phyloP scores from a whole-genome alignment of 2,888 invertebrate genomes.

The Germaria angustata region DNA sequence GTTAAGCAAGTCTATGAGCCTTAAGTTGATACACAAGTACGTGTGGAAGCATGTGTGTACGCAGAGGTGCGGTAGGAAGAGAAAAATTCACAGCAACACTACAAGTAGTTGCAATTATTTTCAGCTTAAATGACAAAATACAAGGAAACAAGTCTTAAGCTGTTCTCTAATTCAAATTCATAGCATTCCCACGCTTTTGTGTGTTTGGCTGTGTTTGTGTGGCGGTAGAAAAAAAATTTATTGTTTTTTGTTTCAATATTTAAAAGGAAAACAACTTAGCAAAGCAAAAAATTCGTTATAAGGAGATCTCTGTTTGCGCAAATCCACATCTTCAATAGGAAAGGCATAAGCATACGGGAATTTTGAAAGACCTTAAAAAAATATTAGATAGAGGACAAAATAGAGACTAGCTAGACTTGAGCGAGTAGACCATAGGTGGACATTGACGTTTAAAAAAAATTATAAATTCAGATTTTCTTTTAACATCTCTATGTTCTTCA shows the following conservation, averaged over 20 bases:
- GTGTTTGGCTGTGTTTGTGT: constrained; percentile 50
- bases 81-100: constrained; percentile 66
- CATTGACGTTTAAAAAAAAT: too few relatives aligned
- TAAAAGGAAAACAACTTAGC: constrained; percentile 54
- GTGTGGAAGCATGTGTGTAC: not conserved
- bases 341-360: not conserved
- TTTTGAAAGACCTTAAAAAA: too few relatives aligned
- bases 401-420: too few relatives aligned
- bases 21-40: not conserved
- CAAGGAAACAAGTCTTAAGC: constrained; percentile 78
- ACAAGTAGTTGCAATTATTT: constrained; percentile 79
- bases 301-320: constrained; percentile 20
- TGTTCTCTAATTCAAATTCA: constrained; percentile 55
- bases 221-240: constrained; percentile 18
- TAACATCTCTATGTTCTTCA: too few relatives aligned
- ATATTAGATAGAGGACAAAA: too few relatives aligned
- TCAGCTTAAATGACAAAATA: constrained; percentile 79
- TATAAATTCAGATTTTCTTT: too few relatives aligned
- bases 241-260: constrained; percentile 38
- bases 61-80: not conserved
- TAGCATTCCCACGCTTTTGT: constrained; percentile 66
- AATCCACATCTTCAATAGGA: not conserved
- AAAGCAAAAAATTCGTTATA: constrained; percentile 52
- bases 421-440: too few relatives aligned
- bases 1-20: constrained; percentile 48